Evolutionary conservation across 2,888 invertebrate genomes (phyloP), one percentile per base, ranked within the genome.

Genomic region (Fragum whitleyi): DNA sequence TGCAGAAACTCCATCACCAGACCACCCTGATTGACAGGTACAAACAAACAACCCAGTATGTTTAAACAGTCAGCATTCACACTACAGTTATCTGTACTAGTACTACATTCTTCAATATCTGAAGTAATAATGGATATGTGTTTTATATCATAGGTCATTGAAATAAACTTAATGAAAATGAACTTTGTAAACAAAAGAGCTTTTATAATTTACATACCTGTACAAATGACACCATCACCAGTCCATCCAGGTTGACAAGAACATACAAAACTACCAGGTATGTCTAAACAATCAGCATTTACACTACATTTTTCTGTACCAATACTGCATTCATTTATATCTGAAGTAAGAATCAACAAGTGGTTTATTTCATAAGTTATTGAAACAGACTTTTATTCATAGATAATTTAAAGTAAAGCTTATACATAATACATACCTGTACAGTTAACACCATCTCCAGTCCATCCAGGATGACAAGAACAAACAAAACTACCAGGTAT

Each of bases 21-120:
- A 6, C 21, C 26, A 57, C 23, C 89, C 89, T n/a, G 51, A 23
- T 28, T 57, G 28, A 78, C 87, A 88, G 1, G 82, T 75, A 55
- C 87, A 88, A 6, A n/a, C 42, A 62, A 88, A 28, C 79, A 76
- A n/a, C 80, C 80, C 0, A 26, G 76, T 0, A 79, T 86, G 71
- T 86, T 85, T 16, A 71, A 36, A 57, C 87, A 86, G 11, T 71
- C 67, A 28, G 84, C 84, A 3, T 51, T 62, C 6, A 39, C 55
- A 55, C 81, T 77, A 79, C 87, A 87, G 39, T 77, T 55, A 71
- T 79, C 71, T 0, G 55, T 65, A 21, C 74, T 75, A n/a, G 36
- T 61, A 5, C 29, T 47, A 68, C 87, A 87, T 57, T 87, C 87
- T 36, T 85, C 72, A 6, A 80, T 47, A 74, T 86, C 86, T 85